These are phyloP conservation scores for Busseola fusca DNA, from an alignment of 2,888 invertebrate genomes.

Conservation along the genomic window DNA sequence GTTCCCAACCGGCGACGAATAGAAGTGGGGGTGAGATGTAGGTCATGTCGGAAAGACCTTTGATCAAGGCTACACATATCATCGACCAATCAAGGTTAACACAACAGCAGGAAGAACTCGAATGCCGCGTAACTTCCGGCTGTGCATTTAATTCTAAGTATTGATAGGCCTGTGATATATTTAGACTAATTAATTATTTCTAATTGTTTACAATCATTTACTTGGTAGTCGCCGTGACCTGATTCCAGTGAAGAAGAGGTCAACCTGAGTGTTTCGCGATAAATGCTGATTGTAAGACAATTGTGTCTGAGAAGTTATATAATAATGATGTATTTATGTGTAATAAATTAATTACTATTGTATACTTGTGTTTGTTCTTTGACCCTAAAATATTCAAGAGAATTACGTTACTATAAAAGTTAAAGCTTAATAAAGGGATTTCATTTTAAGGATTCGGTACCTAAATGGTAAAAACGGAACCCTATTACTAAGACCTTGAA, in stretches of 20 bases:
- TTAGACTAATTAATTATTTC: conserved; percentile 36
- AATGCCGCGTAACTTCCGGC: conserved; percentile 27
- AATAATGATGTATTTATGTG: conserved; percentile 11
- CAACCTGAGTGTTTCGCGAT: conserved; percentile 15
- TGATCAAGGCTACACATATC: conserved; percentile 19
- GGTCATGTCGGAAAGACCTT: conserved; percentile 15
- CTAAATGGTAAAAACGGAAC: too few relatives aligned
- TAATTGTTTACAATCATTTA: conserved; percentile 44
- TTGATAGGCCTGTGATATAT: conserved; percentile 61
- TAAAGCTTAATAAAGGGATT: neutral
- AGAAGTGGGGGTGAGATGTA: neutral
- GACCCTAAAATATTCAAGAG: neutral
- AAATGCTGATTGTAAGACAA: conserved; percentile 13
- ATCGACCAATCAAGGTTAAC: conserved; percentile 23
- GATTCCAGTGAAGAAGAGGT: conserved; percentile 21
- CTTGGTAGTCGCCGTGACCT: conserved; percentile 31
- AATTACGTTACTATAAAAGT: neutral
- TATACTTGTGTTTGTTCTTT: conserved; percentile 29
- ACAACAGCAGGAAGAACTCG: conserved; percentile 34
- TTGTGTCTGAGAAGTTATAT: conserved; percentile 34
- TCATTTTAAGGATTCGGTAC: neutral
- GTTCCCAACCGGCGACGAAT: neutral
- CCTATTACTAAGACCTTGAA: too few relatives aligned
- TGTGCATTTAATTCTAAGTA: conserved; percentile 48
- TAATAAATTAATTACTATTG: conserved; percentile 27